These are phyloP conservation scores for Cephus pulcher DNA, from an alignment of 2,888 invertebrate genomes.

Conservation along the genomic window DNA sequence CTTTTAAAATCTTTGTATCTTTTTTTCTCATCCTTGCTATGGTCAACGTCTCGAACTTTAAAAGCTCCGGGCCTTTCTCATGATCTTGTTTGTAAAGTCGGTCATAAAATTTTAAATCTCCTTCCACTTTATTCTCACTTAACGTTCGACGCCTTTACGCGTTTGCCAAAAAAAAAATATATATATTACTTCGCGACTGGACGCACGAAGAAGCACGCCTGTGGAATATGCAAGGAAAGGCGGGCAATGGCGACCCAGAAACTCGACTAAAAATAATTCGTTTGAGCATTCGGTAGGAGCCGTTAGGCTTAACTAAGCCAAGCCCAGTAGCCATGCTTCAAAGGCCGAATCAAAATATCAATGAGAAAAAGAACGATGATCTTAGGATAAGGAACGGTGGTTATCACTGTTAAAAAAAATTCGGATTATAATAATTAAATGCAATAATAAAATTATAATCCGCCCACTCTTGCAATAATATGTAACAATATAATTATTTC, in stretches of 20 bases:
- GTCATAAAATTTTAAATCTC: neutral
- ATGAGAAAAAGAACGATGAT: neutral
- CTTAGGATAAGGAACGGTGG: too few relatives aligned
- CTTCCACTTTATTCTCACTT: neutral
- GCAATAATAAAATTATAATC: too few relatives aligned
- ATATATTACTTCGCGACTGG: neutral
- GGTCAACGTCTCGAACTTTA: neutral
- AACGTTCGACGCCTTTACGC: neutral
- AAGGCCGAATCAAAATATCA: neutral
- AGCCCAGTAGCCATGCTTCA: neutral
- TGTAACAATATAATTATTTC: neutral
- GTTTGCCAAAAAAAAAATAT: neutral
- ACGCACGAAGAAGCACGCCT: neutral
- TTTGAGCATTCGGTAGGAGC: neutral
- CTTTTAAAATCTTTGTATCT: neutral
- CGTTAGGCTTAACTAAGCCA: constrained; percentile 3
- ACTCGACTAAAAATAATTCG: constrained; percentile 36
- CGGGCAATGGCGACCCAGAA: constrained; percentile 33
- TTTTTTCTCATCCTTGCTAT: neutral
- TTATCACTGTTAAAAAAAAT: neutral
- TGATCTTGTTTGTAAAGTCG: neutral
- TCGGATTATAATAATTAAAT: neutral
- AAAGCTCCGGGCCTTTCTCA: neutral
- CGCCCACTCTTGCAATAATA: too few relatives aligned
- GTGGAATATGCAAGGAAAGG: neutral